These are phyloP conservation scores for Trachelus tabidus DNA, from an alignment of 2,888 invertebrate species.

Conservation along the genomic window DNA sequence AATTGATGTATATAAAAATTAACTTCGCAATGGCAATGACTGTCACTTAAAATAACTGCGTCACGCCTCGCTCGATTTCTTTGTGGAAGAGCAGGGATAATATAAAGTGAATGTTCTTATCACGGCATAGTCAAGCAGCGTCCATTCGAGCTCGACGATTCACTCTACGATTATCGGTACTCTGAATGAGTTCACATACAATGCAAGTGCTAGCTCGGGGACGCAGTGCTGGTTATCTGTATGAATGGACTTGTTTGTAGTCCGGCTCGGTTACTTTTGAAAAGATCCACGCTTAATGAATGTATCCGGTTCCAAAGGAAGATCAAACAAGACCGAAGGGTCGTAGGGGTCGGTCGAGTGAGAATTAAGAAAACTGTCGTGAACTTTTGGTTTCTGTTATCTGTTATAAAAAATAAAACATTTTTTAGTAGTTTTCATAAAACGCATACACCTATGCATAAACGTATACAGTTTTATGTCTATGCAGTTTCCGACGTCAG, in stretches of 20 bases:
- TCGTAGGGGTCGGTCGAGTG: conserved; percentile 5
- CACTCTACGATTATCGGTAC: conserved; percentile 10
- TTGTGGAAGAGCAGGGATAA: neutral
- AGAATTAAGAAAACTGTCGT: neutral
- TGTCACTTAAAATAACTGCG: neutral
- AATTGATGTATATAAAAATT: neutral
- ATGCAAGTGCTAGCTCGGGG: neutral
- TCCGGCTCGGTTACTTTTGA: conserved; percentile 11
- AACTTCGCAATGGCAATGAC: neutral
- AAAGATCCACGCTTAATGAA: conserved; percentile 37
- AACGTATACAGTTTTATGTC: neutral
- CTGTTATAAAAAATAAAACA: neutral
- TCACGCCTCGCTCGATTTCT: neutral
- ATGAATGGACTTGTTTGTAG: conserved; percentile 25
- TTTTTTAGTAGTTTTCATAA: neutral
- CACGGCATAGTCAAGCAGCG: neutral
- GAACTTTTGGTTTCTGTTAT: neutral
- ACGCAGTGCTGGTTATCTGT: conserved; percentile 2
- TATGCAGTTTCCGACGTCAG: neutral
- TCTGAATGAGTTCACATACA: conserved; percentile 11
- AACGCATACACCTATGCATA: neutral
- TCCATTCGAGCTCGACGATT: conserved; percentile 1
- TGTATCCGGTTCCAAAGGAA: conserved; percentile 45
- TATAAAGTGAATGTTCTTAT: conserved; percentile 27
- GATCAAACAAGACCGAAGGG: conserved; percentile 40